Evolutionary conservation across 2,797 vertebrate genomes (phyloP), one percentile per base, ranked within the genome.

Genomic region (Enteromius thamalakanensis): DNA sequence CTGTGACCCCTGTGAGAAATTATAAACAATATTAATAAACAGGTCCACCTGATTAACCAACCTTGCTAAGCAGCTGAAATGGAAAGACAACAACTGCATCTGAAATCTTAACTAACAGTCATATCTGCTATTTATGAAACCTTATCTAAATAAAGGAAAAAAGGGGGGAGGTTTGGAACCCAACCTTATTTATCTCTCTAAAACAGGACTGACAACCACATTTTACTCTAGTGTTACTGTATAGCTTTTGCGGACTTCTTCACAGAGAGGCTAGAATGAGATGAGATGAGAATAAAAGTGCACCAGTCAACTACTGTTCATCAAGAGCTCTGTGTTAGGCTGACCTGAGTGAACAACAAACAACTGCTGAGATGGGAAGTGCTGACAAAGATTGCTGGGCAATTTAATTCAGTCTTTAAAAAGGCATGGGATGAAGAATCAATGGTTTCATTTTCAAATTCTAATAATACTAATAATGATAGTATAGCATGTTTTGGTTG

Each of bases 301-400:
- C 55, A 21, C 8, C 15, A 45, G 15, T 60, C n/a, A 62, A 64
- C 37, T 72, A 64, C 55, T 51, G 23, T 51, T 51, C 6, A 62
- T 64, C 23, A 62, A 64, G 37, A 42, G n/a, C 40, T 76, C n/a
- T 62, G 15, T 15, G n/a, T 62, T 62, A 60, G 75, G 14, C 75
- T 76, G 75, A n/a, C 14, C 34, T 60, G 34, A 26, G 14, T 76
- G 29, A 49, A 37, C 11, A 47, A 47, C 47, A 65, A 78, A 15
- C 45, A 67, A 23, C 17, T 51, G 70, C 7, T 19, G 26, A 51
- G 1, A 51, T 32, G 4, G 23, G 2, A 37, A 75, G 49, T 53
- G 4, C 10, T 58, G 21, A 7, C 23, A 37, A 75, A 55, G 23
- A 55, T 40, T 37, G 21, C 3, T 15, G 32, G 34, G 58, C 53